Evolutionary conservation across 2,888 invertebrate species (phyloP), one percentile per base, ranked within the genome.

Genomic region (Watsonalla cultraria): DNA sequence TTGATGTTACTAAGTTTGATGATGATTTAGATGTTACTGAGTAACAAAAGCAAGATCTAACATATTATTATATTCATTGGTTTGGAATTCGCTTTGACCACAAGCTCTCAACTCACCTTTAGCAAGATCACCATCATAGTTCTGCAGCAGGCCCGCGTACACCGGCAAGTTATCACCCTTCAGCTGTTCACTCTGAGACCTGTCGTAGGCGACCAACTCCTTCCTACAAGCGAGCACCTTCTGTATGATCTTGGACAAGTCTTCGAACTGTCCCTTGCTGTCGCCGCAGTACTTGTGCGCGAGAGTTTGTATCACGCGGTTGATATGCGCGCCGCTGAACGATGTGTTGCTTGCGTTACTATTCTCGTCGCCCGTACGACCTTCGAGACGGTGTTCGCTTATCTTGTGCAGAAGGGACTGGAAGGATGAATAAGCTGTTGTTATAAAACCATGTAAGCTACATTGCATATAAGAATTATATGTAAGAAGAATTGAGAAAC

Each of bases 231-330:
- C 98, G 61, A 98, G 91, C 24, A 98, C 98, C 78, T 96, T 95
- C 92, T 98, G 95, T 65, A 96, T 96, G 61, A 96, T 95, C 84
- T 96, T 96, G 74, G 95, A 98, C 1, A 99, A 92, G 76, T 99
- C 99, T 76, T 99, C 99, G 81, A 98, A 99, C 7, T 97, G 96
- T 6, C 95, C 95, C 80, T 97, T 97, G 78, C 98, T 98, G 72
- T 99, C 99, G 49, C 95, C 95, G 80, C 98, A 98, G 85, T 99
- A 99, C 77, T 97, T 96, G 81, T 98, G 97, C 2, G 98, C 98
- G 46, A 99, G 91, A 64, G 97, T 93, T 79, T 99, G 98, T 69
- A 99, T 98, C 51, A 97, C 96, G 78, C 96, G 94, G 85, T 98
- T 98, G 47, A 98, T 97, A 80, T 95, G 94, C 35, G 93, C 93